These are phyloP conservation scores for Cuniculus paca DNA, from an alignment of 2,797 vertebrate species.

Conservation along the genomic window DNA sequence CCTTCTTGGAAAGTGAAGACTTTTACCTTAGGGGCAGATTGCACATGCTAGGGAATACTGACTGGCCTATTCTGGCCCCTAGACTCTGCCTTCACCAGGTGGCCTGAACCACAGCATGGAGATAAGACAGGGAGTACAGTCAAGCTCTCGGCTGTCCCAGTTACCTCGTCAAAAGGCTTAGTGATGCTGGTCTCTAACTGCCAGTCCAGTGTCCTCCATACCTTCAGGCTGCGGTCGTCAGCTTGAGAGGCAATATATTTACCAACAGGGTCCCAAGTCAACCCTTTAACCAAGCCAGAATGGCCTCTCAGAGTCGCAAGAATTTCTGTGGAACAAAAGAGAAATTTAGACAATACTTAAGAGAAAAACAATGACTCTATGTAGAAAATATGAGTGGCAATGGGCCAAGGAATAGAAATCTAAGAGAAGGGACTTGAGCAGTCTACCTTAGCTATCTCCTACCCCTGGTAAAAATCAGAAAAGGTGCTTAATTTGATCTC, in stretches of 20 bases:
- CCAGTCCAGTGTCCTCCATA: constrained; percentile 99
- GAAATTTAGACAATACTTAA: neutral
- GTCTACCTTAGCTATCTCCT: neutral
- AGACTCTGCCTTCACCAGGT: neutral
- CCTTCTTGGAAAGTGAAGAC: neutral
- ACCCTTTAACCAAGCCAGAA: constrained; percentile 97
- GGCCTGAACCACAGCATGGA: neutral
- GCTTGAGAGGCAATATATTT: constrained; percentile 99
- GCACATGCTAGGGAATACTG: neutral
- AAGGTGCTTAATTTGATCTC: neutral
- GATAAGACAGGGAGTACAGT: neutral
- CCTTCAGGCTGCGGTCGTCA: constrained; percentile 97
- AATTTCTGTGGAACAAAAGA: constrained; percentile 91
- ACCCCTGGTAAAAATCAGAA: neutral
- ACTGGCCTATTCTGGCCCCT: neutral
- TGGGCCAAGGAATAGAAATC: neutral
- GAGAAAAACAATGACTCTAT: neutral
- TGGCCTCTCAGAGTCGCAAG: constrained; percentile 96
- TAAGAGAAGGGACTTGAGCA: neutral
- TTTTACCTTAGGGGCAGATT: neutral
- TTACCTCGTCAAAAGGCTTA: constrained; percentile 98
- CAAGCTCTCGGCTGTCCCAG: constrained; percentile 89
- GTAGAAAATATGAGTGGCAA: neutral
- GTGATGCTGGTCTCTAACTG: constrained; percentile 98
- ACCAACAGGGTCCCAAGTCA: constrained; percentile 99